Conservation (phyloP, 2,113 vertebrate species). For the Protobothrops mucrosquamatus region DNA sequence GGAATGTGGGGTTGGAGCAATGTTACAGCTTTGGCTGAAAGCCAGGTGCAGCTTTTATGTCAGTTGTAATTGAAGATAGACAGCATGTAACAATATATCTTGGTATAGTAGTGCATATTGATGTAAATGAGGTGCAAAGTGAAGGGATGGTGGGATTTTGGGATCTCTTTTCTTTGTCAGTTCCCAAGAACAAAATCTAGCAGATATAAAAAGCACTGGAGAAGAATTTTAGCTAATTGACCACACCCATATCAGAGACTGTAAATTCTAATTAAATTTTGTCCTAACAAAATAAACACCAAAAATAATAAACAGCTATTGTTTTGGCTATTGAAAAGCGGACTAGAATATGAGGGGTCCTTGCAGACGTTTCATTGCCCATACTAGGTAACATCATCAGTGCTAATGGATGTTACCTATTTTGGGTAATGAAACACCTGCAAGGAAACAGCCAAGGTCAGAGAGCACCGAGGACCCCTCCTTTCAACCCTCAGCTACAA, state of each 20-base stretch:
- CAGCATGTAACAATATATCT: slow-evolving; percentile 18
- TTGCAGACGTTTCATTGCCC: not conserved
- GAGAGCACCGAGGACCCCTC: not conserved
- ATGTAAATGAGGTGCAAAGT: not conserved
- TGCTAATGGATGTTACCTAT: not conserved
- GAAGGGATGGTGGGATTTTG: not conserved
- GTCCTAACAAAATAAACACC: not conserved
- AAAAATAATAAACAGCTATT: not conserved
- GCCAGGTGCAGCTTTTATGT: slow-evolving; percentile 33
- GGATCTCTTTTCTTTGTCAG: not conserved
- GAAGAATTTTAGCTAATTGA: slow-evolving; percentile 12
- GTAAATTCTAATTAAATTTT: not conserved
- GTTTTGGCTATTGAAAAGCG: not conserved
- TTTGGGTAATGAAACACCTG: not conserved
- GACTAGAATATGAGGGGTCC: not conserved
- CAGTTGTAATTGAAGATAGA: slow-evolving; percentile 37
- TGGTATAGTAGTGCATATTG: not conserved
- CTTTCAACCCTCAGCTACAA: not conserved
- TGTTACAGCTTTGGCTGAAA: slow-evolving; percentile 41
- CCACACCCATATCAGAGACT: rapidly evolving
- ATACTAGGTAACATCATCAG: not conserved
- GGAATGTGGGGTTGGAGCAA: slow-evolving; percentile 34
- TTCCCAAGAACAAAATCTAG: not conserved
- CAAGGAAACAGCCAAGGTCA: not conserved
- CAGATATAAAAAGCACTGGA: not conserved